Base-by-base conservation (phyloP, 1,140 invertebrate genomes). In the Hypsibius dujardini region DNA sequence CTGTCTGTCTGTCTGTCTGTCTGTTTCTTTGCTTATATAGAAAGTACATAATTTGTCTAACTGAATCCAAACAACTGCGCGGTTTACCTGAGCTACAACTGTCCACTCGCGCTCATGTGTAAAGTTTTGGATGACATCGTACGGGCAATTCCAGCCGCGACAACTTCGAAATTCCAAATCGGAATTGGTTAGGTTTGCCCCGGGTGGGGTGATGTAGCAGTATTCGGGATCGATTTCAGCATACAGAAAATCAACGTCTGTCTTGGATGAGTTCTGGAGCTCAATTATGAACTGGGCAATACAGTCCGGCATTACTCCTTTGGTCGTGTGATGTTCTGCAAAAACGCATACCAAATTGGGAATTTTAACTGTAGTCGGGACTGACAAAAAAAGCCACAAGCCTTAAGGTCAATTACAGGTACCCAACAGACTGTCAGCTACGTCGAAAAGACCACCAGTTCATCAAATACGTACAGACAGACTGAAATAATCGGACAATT, bases 21-120 rank as follows among this genome's bases (percentile, higher is more conserved):
- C n/a, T 7, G 3, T 67, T 3, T 42, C 45, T 67, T 67, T 42
- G 42, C 7, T 3, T 14, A 7, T 7, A 42, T 3, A 67, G 12
- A 67, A 14, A 14, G 42, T 14, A 7, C 45, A 42, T 42, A 67
- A 56, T 56, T 7, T 7, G 50, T 56, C 50, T 7, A n/a, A 56
- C 50, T 7, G 50, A 56, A 56, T 7, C 50, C 50, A 56, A 56
- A 56, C n/a, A 7, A n/a, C 7, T 7, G 50, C 50, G n/a, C 50
- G n/a, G n/a, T n/a, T 67, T 42, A 67, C 62, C 62, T 67, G 62
- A 3, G 62, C 62, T 3, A 67, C 42, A 42, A 67, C 62, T 3
- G 7, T 67, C 62, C 62, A 67, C 42, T 67, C 62, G 3, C 62
- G 7, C 62, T 12, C 3, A 42, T 67, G 45, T 3, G 62, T 14